Percentiles rank a stretch among this genome's conserved stretches.
Evolutionary conservation across 2,113 vertebrate genomes (phyloP).

Genomic region (Spea bombifrons): DNA sequence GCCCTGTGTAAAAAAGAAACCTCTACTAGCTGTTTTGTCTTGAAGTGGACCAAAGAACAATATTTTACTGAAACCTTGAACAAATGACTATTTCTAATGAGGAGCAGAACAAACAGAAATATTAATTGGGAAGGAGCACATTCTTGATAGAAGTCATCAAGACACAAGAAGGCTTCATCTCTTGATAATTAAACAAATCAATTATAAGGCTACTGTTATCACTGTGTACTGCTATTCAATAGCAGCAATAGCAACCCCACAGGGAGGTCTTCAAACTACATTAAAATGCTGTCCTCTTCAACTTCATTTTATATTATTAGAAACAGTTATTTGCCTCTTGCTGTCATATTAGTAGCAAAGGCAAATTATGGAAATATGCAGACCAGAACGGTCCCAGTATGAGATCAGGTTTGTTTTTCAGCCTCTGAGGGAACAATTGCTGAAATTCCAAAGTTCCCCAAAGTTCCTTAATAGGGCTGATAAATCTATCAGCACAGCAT

Average conservation of each 20-base stretch:
- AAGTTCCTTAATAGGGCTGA: conserved; percentile 96
- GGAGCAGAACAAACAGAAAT: conserved; percentile 69
- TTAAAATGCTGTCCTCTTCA: conserved; percentile 93
- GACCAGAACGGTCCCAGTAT: conserved; percentile 89
- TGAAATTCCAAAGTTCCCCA: conserved; percentile 93
- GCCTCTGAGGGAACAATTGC: conserved; percentile 88
- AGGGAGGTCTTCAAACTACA: conserved; percentile 86
- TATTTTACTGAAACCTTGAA: neutral
- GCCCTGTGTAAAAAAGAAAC: too few species aligned
- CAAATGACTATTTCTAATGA: neutral
- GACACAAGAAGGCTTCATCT: conserved; percentile 82
- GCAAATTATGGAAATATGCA: conserved; percentile 96
- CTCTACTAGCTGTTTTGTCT: too few species aligned
- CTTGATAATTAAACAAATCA: conserved; percentile 99
- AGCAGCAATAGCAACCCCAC: conserved; percentile 88
- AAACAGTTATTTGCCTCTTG: conserved; percentile 96
- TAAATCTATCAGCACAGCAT: conserved; percentile 88
- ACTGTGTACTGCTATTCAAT: conserved; percentile 93
- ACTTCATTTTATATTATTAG: conserved; percentile 97
- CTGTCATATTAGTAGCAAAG: conserved; percentile 94
- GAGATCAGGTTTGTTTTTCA: conserved; percentile 87
- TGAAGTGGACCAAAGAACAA: neutral
- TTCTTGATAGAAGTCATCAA: conserved; percentile 81
- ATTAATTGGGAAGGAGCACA: conserved; percentile 64
- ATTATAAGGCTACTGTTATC: conserved; percentile 94